Evolutionary conservation across 2,797 vertebrate species (phyloP), one percentile per base, ranked within the genome.

Genomic region (Graptemys geographica): DNA sequence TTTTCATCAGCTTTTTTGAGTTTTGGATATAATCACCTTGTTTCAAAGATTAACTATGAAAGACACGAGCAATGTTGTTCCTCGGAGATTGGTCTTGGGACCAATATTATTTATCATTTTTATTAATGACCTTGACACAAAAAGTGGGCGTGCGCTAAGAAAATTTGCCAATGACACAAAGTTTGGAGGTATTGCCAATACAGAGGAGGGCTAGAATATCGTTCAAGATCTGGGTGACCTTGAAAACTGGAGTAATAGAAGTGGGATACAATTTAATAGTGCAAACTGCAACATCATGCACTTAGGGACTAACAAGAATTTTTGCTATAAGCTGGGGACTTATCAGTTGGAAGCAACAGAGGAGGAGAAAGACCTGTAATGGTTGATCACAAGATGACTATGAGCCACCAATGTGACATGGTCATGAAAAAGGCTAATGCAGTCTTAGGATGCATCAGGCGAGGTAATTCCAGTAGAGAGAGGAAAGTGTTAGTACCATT

Each of bases 21-120:
- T 93, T 95, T 86, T 90, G 91, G 83, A 88, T 91, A 94, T 96
- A 96, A 96, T 96, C 94, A 89, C 92, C 95, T 96, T 94, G 93
- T 90, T 96, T 52, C 92, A 90, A 52, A 87, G 69, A 92, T 92
- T 96, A 92, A 79, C 85, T 88, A 78, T 76, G 90, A 92, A 92
- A 85, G 65, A 53, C 81, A 57, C 27, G 94, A 84, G 62, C 16
- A 65, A 31, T 65, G 16, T 15, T 15, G 31, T 33, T 31, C 15
- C 25, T 33, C 31, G 4, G 28, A 7, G 57, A 28, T 6, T 59
- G 57, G 12, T 62, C 28, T 62, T 62, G 15, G 27, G 59, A 31
- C 59, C 31, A 62, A 16, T 16, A 15, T 62, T 62, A 62, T 62
- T 62, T 62, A 62, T 15, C 31, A 62, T 62, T 62, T 62, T 62